Percentiles rank a stretch among this genome's conserved stretches.
phyloP scores from a whole-genome alignment of 2,113 vertebrate species.

The Atlantisia rogersi region DNA sequence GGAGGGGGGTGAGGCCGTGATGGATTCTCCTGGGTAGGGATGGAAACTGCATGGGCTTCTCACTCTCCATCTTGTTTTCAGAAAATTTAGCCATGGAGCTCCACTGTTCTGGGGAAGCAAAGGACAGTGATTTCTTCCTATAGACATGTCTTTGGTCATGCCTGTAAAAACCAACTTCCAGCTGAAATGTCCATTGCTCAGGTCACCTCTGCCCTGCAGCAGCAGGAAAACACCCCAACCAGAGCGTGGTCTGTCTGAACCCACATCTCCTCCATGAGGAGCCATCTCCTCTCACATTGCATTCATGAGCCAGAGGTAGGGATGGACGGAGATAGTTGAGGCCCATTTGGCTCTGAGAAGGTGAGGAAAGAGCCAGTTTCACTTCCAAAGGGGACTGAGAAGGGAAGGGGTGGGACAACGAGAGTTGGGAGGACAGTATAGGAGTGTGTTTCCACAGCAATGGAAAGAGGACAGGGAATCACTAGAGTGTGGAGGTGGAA shows the following conservation, averaged over 20 bases:
- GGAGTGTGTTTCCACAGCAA: background rate
- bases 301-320: background rate
- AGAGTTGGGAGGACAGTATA: background rate
- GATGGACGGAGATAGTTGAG: accelerated
- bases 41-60: background rate
- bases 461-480: background rate
- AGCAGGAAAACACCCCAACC: background rate
- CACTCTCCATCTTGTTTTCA: background rate
- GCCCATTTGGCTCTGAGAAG: background rate
- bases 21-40: background rate
- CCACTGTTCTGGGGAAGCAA: background rate
- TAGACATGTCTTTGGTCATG: accelerated
- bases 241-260: background rate
- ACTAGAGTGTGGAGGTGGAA: background rate
- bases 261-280: accelerated
- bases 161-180: accelerated
- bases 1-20: background rate
- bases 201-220: background rate
- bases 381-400: background rate
- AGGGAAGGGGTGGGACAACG: background rate
- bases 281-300: no score
- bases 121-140: background rate
- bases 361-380: no score
- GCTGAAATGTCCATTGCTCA: background rate
- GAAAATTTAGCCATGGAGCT: accelerated